Percentiles rank a stretch among this genome's conserved stretches.
Evolutionary conservation across 2,797 vertebrate species (phyloP).

Genomic region (Gadopsis marmoratus): DNA sequence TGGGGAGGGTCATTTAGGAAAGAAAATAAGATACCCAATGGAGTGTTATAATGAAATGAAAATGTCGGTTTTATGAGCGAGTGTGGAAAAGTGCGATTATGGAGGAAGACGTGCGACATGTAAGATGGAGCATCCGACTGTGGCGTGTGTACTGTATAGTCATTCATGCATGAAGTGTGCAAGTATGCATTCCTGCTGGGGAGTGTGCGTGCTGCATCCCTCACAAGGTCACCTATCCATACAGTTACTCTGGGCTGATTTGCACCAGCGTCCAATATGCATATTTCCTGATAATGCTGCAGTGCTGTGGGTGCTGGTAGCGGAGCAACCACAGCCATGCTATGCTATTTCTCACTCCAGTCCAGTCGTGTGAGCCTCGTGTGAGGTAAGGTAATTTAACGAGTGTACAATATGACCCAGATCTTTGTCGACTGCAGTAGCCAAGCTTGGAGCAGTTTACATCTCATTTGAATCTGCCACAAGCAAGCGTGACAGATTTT

Average conservation of each 20-base stretch:
- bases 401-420: constrained; percentile 51
- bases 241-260: constrained; percentile 73
- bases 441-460: constrained; percentile 45
- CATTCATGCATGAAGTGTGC: constrained; percentile 59
- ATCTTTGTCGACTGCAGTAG: constrained; percentile 36
- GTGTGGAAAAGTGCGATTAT: constrained; percentile 67
- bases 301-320: constrained; percentile 45
- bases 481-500: constrained; percentile 47
- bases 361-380: constrained; percentile 31
- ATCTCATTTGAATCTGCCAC: constrained; percentile 57
- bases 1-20: constrained; percentile 65
- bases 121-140: constrained; percentile 19
- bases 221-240: constrained; percentile 80
- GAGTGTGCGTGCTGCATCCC: constrained; percentile 52
- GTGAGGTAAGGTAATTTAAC: constrained; percentile 45
- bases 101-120: constrained; percentile 28
- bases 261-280: constrained; percentile 75
- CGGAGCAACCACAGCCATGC: constrained; percentile 30
- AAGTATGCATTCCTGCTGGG: constrained; percentile 44
- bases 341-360: constrained; percentile 44
- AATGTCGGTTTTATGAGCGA: constrained; percentile 74
- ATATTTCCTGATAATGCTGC: constrained; percentile 75
- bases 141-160: constrained; percentile 31
- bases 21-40: constrained; percentile 76
- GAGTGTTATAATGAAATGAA: constrained; percentile 80